phyloP scores from a whole-genome alignment of 1,140 invertebrate species.

The Metopolophium dirhodum region DNA sequence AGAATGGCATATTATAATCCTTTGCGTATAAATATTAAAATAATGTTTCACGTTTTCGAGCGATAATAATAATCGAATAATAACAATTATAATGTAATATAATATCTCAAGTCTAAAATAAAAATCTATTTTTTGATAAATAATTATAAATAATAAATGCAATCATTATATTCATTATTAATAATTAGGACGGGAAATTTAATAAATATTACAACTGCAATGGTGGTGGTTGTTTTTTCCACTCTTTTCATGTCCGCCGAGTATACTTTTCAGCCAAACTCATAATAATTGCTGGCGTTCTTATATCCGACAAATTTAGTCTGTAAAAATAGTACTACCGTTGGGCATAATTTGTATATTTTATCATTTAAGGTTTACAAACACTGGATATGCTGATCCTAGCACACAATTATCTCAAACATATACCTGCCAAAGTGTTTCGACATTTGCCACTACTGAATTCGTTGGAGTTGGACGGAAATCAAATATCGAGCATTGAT shows the following conservation, averaged over 20 bases:
- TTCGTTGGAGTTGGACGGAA: conserved; percentile 85
- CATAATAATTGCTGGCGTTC: neutral
- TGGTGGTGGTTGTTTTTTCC: neutral
- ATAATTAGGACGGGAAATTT: neutral
- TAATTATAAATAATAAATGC: neutral
- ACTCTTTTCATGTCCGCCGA: neutral
- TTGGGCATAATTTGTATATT: neutral
- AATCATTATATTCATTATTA: neutral
- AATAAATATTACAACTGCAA: neutral
- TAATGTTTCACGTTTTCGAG: too few species aligned
- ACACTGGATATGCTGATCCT: conserved; percentile 82
- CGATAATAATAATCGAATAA: neutral
- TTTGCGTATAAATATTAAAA: too few species aligned
- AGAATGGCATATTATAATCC: too few species aligned
- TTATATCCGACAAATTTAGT: neutral
- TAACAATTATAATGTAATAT: conserved; percentile 9
- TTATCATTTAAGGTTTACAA: conserved; percentile 69
- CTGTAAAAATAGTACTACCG: neutral
- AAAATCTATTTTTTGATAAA: neutral
- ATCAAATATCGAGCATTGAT: conserved; percentile 79
- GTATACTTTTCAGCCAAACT: neutral
- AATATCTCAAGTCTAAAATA: neutral
- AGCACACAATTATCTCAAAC: conserved; percentile 81
- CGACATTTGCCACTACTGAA: conserved; percentile 78
- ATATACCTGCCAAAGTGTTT: conserved; percentile 80